These are phyloP conservation scores for Drosophila busckii DNA, from an alignment of 1,140 invertebrate species.

Conservation along the genomic window DNA sequence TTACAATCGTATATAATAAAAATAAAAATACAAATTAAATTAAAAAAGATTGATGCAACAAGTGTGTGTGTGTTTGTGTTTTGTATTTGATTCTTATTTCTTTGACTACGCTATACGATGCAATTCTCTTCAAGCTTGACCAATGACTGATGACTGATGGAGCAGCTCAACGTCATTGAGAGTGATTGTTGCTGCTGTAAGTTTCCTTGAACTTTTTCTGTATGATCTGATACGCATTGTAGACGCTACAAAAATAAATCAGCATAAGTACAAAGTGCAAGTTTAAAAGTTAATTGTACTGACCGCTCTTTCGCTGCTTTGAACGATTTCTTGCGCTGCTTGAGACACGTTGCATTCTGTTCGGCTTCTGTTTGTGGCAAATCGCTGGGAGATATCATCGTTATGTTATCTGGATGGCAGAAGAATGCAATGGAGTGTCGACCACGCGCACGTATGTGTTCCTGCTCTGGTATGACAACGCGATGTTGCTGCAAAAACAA, in stretches of 20 bases:
- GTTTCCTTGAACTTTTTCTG: slow-evolving; percentile 85
- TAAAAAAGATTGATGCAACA: slow-evolving; percentile 61
- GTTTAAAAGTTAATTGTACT: background rate
- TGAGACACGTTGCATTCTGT: slow-evolving; percentile 77
- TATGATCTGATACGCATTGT: slow-evolving; percentile 85
- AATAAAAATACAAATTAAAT: slow-evolving; percentile 44
- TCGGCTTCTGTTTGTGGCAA: slow-evolving; percentile 75
- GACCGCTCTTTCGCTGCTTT: slow-evolving; percentile 78
- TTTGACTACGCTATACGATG: slow-evolving; percentile 1
- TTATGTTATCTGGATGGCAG: slow-evolving; percentile 84
- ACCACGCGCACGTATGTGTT: slow-evolving; percentile 81
- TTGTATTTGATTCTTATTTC: slow-evolving; percentile 4
- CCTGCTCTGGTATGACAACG: slow-evolving; percentile 84
- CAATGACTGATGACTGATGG: slow-evolving; percentile 26
- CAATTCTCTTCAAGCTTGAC: slow-evolving; percentile 32
- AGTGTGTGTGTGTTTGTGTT: slow-evolving; percentile 20
- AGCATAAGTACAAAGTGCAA: slow-evolving; percentile 12
- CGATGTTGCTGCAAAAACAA: slow-evolving; percentile 82
- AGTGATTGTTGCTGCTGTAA: slow-evolving; percentile 80
- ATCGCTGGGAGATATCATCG: slow-evolving; percentile 81
- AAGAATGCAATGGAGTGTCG: slow-evolving; percentile 88
- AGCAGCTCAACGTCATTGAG: slow-evolving; percentile 36
- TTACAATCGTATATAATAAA: slow-evolving; percentile 67
- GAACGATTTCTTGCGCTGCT: slow-evolving; percentile 80
- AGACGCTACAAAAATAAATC: slow-evolving; percentile 78